Conservation (phyloP, 2,797 vertebrate genomes). For the Periparus ater region DNA sequence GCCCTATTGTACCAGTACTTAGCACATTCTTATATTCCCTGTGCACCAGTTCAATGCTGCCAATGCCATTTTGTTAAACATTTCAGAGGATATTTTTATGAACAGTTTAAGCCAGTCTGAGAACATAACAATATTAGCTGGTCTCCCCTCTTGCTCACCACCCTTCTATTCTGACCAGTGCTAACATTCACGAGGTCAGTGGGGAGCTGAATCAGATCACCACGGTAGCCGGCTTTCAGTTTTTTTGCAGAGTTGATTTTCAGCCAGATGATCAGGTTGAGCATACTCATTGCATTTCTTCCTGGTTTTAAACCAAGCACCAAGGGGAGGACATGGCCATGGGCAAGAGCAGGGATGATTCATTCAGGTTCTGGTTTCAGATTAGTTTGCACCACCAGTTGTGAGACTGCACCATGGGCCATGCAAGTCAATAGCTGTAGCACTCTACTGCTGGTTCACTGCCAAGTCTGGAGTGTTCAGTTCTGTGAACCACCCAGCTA, state of each 20-base stretch:
- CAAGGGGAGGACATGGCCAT: neutral
- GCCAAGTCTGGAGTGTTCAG: neutral
- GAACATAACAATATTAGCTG: neutral
- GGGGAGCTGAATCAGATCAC: neutral
- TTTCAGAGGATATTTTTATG: neutral
- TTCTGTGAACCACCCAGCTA: neutral
- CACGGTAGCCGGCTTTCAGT: neutral
- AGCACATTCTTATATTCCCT: neutral
- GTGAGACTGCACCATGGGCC: neutral
- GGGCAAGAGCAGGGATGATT: neutral
- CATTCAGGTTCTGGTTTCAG: neutral
- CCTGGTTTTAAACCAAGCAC: neutral
- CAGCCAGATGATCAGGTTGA: neutral
- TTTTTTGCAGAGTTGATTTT: neutral
- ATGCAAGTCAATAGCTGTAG: neutral
- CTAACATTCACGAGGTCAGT: accelerated
- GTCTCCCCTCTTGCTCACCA: neutral
- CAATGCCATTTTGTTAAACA: neutral
- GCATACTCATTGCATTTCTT: neutral
- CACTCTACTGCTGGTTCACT: neutral
- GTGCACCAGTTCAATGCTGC: neutral
- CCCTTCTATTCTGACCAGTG: neutral
- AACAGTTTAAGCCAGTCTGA: neutral
- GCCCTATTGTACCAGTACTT: neutral
- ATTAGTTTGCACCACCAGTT: neutral